These are phyloP conservation scores for Echinops telfairi DNA, from an alignment of 2,113 vertebrate species.

Conservation along the genomic window DNA sequence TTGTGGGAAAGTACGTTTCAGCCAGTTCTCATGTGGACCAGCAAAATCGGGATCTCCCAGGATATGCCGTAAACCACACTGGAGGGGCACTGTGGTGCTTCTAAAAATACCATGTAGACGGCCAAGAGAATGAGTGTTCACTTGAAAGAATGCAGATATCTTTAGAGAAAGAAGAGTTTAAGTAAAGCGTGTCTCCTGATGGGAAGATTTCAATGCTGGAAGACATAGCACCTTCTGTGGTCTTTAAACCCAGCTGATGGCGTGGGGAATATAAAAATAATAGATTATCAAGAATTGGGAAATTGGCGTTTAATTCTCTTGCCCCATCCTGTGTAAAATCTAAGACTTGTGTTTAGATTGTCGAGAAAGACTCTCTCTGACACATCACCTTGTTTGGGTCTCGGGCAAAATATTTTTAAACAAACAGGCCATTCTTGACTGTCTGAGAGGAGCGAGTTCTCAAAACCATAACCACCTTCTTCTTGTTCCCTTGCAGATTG, in stretches of 20 bases:
- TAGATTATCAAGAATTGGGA: neutral
- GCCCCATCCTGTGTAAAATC: neutral
- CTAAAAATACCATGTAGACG: neutral
- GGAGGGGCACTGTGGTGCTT: neutral
- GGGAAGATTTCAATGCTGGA: neutral
- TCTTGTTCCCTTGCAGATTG: slow-evolving; percentile 71
- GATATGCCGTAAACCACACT: neutral
- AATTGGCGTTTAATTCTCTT: neutral
- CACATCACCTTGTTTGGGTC: neutral
- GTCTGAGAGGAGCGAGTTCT: neutral
- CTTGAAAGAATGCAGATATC: neutral
- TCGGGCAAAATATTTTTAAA: neutral
- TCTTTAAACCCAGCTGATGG: neutral
- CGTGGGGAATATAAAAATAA: neutral
- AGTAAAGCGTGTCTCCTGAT: slow-evolving; percentile 17
- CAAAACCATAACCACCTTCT: neutral
- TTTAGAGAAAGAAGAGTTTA: neutral
- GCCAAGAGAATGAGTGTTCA: neutral
- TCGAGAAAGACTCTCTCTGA: neutral
- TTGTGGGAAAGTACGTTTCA: slow-evolving; percentile 88
- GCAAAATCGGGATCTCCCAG: neutral
- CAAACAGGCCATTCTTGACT: neutral
- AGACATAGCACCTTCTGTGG: neutral
- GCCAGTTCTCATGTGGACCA: neutral
- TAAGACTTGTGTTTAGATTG: slow-evolving; percentile 22